phyloP scores from a whole-genome alignment of 1,140 invertebrate genomes.

The Colletes gigas region DNA sequence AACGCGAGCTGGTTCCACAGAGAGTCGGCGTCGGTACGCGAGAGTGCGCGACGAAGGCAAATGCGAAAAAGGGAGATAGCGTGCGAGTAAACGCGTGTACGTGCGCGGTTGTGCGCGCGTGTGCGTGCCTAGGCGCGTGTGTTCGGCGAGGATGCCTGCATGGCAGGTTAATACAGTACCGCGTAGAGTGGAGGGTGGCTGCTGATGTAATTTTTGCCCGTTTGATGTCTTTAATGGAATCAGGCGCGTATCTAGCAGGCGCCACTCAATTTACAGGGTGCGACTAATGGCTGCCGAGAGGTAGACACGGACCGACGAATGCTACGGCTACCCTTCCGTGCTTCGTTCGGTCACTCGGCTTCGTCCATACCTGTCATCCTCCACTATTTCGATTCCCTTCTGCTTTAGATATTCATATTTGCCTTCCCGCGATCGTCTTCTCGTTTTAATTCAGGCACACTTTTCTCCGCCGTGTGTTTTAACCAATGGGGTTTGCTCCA shows the following conservation, averaged over 20 bases:
- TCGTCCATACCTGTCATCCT: slow-evolving; percentile 41
- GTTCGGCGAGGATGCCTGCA: slow-evolving; percentile 67
- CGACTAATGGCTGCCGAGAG: slow-evolving; percentile 79
- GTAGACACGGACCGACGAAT: slow-evolving; percentile 66
- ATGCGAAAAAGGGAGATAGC: slow-evolving; percentile 11
- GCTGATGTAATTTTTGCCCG: slow-evolving; percentile 81
- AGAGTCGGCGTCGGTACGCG: slow-evolving; percentile 3
- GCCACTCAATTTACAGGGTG: slow-evolving; percentile 80
- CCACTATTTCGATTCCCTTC: neutral
- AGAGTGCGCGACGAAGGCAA: slow-evolving; percentile 12
- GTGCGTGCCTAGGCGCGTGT: slow-evolving; percentile 40
- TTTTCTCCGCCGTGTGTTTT: no score
- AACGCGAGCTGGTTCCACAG: slow-evolving; percentile 48
- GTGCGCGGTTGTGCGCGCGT: slow-evolving; percentile 19
- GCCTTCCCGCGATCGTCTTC: no score
- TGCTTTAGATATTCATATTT: neutral
- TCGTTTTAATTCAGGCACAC: no score
- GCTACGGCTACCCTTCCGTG: slow-evolving; percentile 40
- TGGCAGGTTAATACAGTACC: slow-evolving; percentile 74
- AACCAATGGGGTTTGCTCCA: no score
- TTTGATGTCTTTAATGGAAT: slow-evolving; percentile 81
- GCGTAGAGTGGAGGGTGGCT: slow-evolving; percentile 75
- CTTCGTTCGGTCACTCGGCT: slow-evolving; percentile 47
- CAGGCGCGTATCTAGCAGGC: slow-evolving; percentile 80
- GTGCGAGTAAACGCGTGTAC: slow-evolving; percentile 13